Percentiles rank a stretch among this genome's conserved stretches.
Evolutionary conservation across 2,888 invertebrate genomes (phyloP).

Genomic region (Pocota personata): DNA sequence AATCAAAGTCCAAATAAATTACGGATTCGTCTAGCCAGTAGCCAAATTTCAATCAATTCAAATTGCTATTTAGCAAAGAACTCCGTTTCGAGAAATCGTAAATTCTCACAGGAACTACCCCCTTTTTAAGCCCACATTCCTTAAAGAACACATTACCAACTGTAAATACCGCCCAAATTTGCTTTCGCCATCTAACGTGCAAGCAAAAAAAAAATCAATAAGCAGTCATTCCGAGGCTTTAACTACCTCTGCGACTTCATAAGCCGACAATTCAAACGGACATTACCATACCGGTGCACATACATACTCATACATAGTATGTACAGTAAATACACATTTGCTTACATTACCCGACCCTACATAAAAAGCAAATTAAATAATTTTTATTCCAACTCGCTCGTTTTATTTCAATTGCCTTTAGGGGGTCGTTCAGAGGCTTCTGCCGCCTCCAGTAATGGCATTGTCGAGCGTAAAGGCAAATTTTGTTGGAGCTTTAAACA

Average conservation of each 20-base stretch:
- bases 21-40: slow-evolving; percentile 3
- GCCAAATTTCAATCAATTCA: slow-evolving; percentile 7
- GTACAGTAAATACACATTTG: not conserved
- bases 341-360: slow-evolving; percentile 42
- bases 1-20: not conserved
- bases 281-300: slow-evolving; percentile 52
- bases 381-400: slow-evolving; percentile 70
- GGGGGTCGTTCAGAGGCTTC: slow-evolving; percentile 46
- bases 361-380: slow-evolving; percentile 73
- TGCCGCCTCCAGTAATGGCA: slow-evolving; percentile 41
- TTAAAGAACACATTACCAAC: slow-evolving; percentile 5
- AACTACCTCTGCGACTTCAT: slow-evolving; percentile 67
- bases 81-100: not conserved
- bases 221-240: slow-evolving; percentile 42
- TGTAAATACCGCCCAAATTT: not conserved
- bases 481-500: slow-evolving; percentile 29
- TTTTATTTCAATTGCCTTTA: slow-evolving; percentile 67
- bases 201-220: slow-evolving; percentile 61
- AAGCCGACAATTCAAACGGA: slow-evolving; percentile 64
- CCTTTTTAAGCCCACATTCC: not conserved
- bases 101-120: slow-evolving; percentile 21
- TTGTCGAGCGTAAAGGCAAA: slow-evolving; percentile 10
- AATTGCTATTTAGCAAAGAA: slow-evolving; percentile 21
- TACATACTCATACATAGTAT: slow-evolving; percentile 5
- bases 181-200: not conserved